Conservation (phyloP, 2,888 invertebrate species). For the Entomobrya multifasciata region DNA sequence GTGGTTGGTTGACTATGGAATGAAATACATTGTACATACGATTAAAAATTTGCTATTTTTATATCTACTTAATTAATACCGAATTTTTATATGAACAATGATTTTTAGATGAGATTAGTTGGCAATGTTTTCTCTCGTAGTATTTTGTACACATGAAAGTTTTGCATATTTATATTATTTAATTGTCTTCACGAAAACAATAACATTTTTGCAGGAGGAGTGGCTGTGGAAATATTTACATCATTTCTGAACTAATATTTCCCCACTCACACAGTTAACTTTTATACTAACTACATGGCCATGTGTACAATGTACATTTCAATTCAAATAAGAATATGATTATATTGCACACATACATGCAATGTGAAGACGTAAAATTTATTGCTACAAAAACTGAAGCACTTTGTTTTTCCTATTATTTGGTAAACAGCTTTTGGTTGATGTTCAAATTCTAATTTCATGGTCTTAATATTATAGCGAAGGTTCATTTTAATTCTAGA, state of each 20-base stretch:
- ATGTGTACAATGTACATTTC: conserved; percentile 29
- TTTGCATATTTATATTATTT: conserved; percentile 12
- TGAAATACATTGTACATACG: background rate
- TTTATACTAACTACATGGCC: no score
- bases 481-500: background rate
- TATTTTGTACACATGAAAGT: conserved; percentile 22
- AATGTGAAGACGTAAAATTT: background rate
- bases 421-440: background rate
- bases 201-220: conserved; percentile 11
- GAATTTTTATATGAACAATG: conserved; percentile 1
- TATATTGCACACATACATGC: background rate
- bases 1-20: background rate
- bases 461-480: background rate
- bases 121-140: background rate
- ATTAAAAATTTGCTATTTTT: background rate
- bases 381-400: background rate
- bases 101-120: no score
- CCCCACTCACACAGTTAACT: background rate
- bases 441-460: background rate
- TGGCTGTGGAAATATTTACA: conserved; percentile 40
- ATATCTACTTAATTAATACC: background rate
- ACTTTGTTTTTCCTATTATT: conserved; percentile 20
- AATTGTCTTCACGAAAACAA: background rate
- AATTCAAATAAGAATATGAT: no score
- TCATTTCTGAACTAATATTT: conserved; percentile 21